phyloP scores from a whole-genome alignment of 2,113 vertebrate genomes.

The Aspidoscelis tigris region DNA sequence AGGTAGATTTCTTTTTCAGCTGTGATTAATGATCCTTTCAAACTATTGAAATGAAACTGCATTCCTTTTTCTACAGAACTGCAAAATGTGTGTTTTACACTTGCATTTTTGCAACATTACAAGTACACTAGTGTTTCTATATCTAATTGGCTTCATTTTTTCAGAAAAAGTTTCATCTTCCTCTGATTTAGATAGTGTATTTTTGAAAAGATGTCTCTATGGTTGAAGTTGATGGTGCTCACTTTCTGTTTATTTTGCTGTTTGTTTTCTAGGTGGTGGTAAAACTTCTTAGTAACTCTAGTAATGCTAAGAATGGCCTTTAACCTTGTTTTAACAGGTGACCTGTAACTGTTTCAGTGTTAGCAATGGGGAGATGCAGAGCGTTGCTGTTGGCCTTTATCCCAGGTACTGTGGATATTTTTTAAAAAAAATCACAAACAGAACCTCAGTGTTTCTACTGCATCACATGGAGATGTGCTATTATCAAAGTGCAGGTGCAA shows the following conservation, averaged over 20 bases:
- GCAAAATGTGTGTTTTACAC: conserved; percentile 53
- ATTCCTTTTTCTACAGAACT: neutral
- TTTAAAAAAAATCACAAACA: conserved; percentile 49
- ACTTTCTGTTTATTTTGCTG: conserved; percentile 46
- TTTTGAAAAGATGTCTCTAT: conserved; percentile 50
- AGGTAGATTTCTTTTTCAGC: conserved; percentile 58
- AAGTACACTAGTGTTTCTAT: conserved; percentile 53
- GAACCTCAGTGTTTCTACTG: conserved; percentile 1
- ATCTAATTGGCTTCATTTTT: conserved; percentile 55
- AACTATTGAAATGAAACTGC: conserved; percentile 40
- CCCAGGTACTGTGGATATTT: conserved; percentile 84
- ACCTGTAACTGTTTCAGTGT: conserved; percentile 97
- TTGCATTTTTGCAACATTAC: conserved; percentile 30
- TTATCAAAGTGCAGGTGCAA: too few species aligned
- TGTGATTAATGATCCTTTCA: conserved; percentile 55
- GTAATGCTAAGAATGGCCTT: conserved; percentile 62
- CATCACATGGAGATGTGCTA: neutral
- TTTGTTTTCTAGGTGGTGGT: conserved; percentile 35
- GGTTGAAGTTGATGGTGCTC: conserved; percentile 52
- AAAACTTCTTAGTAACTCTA: conserved; percentile 51
- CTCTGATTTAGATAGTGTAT: conserved; percentile 49
- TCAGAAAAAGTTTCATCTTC: neutral
- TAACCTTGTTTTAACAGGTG: conserved; percentile 83
- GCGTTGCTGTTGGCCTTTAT: conserved; percentile 93
- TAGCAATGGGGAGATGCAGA: conserved; percentile 95